Evolutionary conservation across 1,140 invertebrate species (phyloP), one percentile per base, ranked within the genome.

Genomic region (Bombus ignitus): DNA sequence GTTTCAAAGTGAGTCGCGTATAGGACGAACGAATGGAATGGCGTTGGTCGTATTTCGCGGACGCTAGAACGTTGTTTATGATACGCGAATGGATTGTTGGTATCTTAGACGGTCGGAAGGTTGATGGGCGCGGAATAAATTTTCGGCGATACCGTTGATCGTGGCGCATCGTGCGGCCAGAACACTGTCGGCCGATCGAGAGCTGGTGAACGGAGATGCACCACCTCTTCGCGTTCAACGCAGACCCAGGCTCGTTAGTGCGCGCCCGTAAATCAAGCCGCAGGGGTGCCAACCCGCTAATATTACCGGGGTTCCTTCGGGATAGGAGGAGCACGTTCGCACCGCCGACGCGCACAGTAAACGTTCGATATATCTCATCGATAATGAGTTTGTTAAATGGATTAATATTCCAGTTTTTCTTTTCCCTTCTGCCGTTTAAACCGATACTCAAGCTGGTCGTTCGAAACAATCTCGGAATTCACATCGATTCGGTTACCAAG

Each of bases 381-480:
- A 94, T 94, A 94, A 94, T 94, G 94, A 94, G 94, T 94, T 94
- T 93, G 94, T 94, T 94, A 94, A 94, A 94, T 94, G 94, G 93
- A 94, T 94, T 94, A 94, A 94, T 93, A 93, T 92, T 89, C 88
- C 82, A 89, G 88, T 88, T 87, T 86, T 81, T 86, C 88, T 72
- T 80, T 62, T 35, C 57, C 65, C 32, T 44, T 57, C 42, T 39
- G 35, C 62, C 83, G 65, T 81, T 65, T 57, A 62, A 85, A 18
- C 8, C 47, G 37, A 73, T 73, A 42, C 42, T 35, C 68, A 28
- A n/a, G 3, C 39, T 3, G 35, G 15, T 22, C 13, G 53, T 59
- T 42, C 28, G n/a, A 62, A 77, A 65, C 37, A n/a, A 8, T 77
- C 42, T 77, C 37, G 22, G 15, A 62, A 77, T 77, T 59, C 57